These are phyloP conservation scores for Centropus unirufus DNA, from an alignment of 2,113 vertebrate species.

Conservation along the genomic window DNA sequence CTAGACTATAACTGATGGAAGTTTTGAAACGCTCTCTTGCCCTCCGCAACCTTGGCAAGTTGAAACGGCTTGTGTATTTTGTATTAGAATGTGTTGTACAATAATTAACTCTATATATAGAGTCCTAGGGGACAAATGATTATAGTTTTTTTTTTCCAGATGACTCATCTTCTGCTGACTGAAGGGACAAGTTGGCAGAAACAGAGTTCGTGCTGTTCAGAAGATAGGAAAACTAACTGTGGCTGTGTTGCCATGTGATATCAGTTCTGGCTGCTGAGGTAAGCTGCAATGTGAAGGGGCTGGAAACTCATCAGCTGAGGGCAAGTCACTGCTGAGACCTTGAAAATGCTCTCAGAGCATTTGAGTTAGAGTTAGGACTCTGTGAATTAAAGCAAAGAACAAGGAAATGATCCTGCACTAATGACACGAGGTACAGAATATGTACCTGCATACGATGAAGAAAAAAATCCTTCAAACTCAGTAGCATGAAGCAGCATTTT, in stretches of 20 bases:
- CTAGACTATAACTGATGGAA: conserved; percentile 35
- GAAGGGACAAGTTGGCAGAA: conserved; percentile 14
- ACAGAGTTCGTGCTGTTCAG: neutral
- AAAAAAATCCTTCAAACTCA: neutral
- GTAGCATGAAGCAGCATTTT: neutral
- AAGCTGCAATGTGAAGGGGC: neutral
- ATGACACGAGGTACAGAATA: neutral
- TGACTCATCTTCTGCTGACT: conserved; percentile 54
- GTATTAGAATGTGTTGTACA: conserved; percentile 37
- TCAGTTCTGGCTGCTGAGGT: neutral
- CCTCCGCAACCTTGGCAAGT: conserved; percentile 17
- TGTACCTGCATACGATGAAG: neutral
- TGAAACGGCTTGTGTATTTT: conserved; percentile 1
- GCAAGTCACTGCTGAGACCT: neutral
- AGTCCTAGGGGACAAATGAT: conserved; percentile 29
- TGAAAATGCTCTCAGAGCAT: neutral
- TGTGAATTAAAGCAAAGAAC: neutral
- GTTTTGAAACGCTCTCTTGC: conserved; percentile 37
- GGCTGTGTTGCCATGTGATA: neutral
- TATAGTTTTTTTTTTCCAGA: conserved; percentile 20
- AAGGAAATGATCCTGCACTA: neutral
- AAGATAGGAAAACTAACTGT: neutral
- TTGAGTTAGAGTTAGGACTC: neutral
- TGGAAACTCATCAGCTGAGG: neutral
- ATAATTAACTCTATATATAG: conserved; percentile 53